Evolutionary conservation across 2,888 invertebrate genomes (phyloP).

Genomic region (Trimorus sp.): DNA sequence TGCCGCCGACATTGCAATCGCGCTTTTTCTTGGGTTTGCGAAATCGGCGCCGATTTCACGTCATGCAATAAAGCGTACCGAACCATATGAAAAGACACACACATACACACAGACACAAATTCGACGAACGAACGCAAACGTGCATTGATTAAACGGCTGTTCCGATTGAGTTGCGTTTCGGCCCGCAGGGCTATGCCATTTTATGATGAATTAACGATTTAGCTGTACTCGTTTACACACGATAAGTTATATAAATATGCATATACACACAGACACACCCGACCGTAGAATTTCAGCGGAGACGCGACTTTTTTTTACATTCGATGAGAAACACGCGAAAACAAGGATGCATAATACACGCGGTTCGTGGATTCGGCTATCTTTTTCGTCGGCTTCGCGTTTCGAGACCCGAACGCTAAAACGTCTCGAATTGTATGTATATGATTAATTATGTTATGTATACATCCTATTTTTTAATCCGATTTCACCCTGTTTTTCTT

Average conservation of each 20-base stretch:
- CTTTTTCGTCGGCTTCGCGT: background rate
- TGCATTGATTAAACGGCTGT: slow-evolving; percentile 48
- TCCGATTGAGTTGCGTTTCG: slow-evolving; percentile 46
- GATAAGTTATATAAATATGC: slow-evolving; percentile 46
- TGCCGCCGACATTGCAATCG: slow-evolving; percentile 19
- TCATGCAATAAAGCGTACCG: slow-evolving; percentile 30
- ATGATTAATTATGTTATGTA: slow-evolving; percentile 55
- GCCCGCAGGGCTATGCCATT: slow-evolving; percentile 55
- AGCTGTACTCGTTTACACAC: slow-evolving; percentile 55
- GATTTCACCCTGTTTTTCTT: slow-evolving; percentile 12
- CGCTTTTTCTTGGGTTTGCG: slow-evolving; percentile 37
- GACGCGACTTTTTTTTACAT: slow-evolving; percentile 34
- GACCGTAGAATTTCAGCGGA: slow-evolving; percentile 30
- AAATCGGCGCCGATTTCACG: slow-evolving; percentile 30
- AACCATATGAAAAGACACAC: slow-evolving; percentile 7
- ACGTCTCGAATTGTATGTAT: slow-evolving; percentile 52
- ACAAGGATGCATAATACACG: slow-evolving; percentile 21
- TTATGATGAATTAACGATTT: slow-evolving; percentile 52
- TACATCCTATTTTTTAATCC: slow-evolving; percentile 44
- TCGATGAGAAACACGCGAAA: background rate
- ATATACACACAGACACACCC: slow-evolving; percentile 32
- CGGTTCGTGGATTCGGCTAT: no score
- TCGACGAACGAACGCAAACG: slow-evolving; percentile 18
- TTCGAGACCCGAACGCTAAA: slow-evolving; percentile 7
- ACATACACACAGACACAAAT: slow-evolving; percentile 9